phyloP scores from a whole-genome alignment of 2,797 vertebrate genomes.

The Sus cebifrons region DNA sequence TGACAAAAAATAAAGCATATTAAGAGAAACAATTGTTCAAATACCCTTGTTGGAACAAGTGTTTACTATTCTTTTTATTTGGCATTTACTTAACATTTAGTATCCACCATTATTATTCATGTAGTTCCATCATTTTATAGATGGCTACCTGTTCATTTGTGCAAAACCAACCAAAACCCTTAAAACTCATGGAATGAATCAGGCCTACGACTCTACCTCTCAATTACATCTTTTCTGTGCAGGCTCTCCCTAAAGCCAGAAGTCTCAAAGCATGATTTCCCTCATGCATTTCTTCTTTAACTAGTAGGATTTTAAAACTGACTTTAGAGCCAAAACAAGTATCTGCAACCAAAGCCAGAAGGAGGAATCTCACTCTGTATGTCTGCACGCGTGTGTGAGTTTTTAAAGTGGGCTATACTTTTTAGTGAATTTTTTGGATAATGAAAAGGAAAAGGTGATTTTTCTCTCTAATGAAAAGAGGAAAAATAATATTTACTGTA shows the following conservation, averaged over 20 bases:
- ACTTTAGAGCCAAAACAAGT: slow-evolving; percentile 66
- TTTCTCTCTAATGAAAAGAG: slow-evolving; percentile 73
- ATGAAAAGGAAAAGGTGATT: slow-evolving; percentile 65
- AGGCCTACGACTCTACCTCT: not conserved
- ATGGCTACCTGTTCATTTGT: slow-evolving; percentile 65
- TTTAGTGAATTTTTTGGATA: slow-evolving; percentile 67
- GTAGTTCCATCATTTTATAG: slow-evolving; percentile 61
- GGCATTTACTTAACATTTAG: slow-evolving; percentile 74
- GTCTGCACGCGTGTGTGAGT: not conserved
- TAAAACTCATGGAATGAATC: slow-evolving; percentile 56
- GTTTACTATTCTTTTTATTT: slow-evolving; percentile 67
- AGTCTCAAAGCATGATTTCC: slow-evolving; percentile 47
- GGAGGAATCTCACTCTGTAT: not conserved
- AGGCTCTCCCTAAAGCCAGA: slow-evolving; percentile 60
- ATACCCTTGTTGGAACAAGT: slow-evolving; percentile 51
- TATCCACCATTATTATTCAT: slow-evolving; percentile 66
- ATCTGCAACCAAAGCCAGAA: slow-evolving; percentile 49
- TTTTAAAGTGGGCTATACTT: slow-evolving; percentile 35
- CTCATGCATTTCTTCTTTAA: slow-evolving; percentile 60
- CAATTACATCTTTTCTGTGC: slow-evolving; percentile 53
- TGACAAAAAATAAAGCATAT: slow-evolving; percentile 69
- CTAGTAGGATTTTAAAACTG: slow-evolving; percentile 69
- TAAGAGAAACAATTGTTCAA: slow-evolving; percentile 72
- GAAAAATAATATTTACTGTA: slow-evolving; percentile 66
- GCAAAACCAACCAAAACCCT: slow-evolving; percentile 46